Conservation (phyloP, 2,113 vertebrate genomes). For the Poeciliopsis retropinna region DNA sequence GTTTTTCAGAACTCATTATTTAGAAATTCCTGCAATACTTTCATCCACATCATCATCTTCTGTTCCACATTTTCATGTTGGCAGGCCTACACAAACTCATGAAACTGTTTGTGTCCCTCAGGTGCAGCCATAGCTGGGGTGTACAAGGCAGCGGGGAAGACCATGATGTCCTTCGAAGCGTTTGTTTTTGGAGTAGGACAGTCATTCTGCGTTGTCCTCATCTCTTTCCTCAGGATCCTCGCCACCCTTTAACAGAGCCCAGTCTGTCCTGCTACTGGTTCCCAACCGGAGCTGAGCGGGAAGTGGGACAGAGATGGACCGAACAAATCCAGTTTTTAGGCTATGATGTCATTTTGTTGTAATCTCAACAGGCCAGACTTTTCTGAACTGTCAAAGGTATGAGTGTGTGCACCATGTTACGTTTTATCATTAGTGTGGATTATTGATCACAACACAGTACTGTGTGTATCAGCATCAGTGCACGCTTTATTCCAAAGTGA, state of each 20-base stretch:
- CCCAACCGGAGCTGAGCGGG: neutral
- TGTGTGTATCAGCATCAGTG: conserved; percentile 4
- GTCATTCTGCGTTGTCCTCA: conserved; percentile 89
- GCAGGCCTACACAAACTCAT: neutral
- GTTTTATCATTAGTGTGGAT: neutral
- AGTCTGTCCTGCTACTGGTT: neutral
- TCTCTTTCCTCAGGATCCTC: conserved; percentile 92
- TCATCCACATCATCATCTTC: too few species aligned
- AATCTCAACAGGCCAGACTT: neutral
- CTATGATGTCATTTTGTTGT: conserved; percentile 25
- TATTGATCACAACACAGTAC: conserved; percentile 10
- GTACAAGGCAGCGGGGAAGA: conserved; percentile 94
- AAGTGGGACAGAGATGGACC: neutral
- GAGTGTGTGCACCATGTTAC: neutral
- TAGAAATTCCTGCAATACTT: too few species aligned
- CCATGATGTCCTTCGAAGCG: conserved; percentile 92
- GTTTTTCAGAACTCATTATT: too few species aligned
- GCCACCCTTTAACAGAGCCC: conserved; percentile 88
- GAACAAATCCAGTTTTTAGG: neutral
- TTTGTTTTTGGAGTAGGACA: conserved; percentile 93
- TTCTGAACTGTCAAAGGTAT: neutral
- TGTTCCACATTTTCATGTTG: too few species aligned
- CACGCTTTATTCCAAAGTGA: neutral
- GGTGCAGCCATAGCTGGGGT: conserved; percentile 96
- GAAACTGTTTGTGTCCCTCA: conserved; percentile 45